Evolutionary conservation across 2,888 invertebrate species (phyloP).

Genomic region (Sacculina carcini): DNA sequence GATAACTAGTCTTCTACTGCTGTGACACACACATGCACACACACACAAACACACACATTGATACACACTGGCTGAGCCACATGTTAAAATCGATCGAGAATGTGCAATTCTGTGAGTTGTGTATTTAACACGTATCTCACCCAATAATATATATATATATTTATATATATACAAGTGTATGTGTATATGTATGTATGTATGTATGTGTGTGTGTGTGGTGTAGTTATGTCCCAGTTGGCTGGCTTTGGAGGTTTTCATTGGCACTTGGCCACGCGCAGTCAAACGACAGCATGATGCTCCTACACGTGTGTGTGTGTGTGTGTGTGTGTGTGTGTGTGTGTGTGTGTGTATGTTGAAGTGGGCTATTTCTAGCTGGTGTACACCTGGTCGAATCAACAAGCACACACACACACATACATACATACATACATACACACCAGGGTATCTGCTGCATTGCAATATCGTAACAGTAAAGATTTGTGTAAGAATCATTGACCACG

Average conservation of each 20-base stretch:
- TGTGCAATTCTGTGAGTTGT: too few species aligned
- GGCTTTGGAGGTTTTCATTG: too few species aligned
- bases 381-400: not conserved
- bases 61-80: too few species aligned
- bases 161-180: not conserved
- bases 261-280: too few species aligned
- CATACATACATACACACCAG: not conserved
- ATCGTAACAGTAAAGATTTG: not conserved
- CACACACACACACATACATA: not conserved
- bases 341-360: not conserved
- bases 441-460: not conserved
- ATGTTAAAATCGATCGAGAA: too few species aligned
- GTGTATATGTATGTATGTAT: not conserved
- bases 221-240: too few species aligned
- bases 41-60: too few species aligned
- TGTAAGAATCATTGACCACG: too few species aligned
- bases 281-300: not conserved
- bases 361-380: not conserved
- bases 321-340: slow-evolving; percentile 3
- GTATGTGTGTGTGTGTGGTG: not conserved
- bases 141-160: not conserved
- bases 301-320: not conserved
- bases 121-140: too few species aligned
- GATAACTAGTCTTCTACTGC: too few species aligned
- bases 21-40: too few species aligned